These are phyloP conservation scores for Sorex maritimensis DNA, from an alignment of 2,797 vertebrate species.

Conservation along the genomic window DNA sequence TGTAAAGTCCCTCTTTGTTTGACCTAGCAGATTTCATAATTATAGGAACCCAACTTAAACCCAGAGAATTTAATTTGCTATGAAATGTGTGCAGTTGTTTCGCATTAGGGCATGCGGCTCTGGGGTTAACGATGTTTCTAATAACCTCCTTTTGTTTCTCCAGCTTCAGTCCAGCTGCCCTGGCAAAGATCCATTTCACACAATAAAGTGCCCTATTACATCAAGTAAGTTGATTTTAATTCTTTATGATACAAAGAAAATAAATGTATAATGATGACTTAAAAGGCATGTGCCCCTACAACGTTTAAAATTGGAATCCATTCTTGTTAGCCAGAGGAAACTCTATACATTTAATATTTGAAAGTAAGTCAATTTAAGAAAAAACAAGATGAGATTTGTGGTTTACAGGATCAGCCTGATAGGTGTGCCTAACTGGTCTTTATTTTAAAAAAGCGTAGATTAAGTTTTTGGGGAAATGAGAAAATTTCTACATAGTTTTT, in stretches of 20 bases:
- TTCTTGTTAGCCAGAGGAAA: slow-evolving; percentile 45
- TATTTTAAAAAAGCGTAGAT: background rate
- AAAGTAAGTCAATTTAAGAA: slow-evolving; percentile 42
- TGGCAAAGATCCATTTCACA: slow-evolving; percentile 99
- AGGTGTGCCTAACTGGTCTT: background rate
- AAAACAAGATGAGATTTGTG: slow-evolving; percentile 34
- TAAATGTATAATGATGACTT: slow-evolving; percentile 46
- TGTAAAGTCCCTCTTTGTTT: slow-evolving; percentile 77
- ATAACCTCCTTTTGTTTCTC: slow-evolving; percentile 84
- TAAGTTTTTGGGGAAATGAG: background rate
- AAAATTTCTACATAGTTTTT: slow-evolving; percentile 21
- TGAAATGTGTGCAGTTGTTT: slow-evolving; percentile 70
- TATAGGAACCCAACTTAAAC: slow-evolving; percentile 71
- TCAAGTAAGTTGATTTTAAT: slow-evolving; percentile 96
- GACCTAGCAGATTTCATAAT: slow-evolving; percentile 78
- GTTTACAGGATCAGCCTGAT: background rate
- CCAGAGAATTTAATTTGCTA: slow-evolving; percentile 70
- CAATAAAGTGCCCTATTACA: slow-evolving; percentile 99
- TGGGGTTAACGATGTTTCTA: slow-evolving; percentile 69
- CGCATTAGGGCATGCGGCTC: slow-evolving; percentile 46
- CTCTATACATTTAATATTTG: slow-evolving; percentile 47
- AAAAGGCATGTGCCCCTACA: background rate
- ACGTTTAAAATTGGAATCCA: slow-evolving; percentile 61
- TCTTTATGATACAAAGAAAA: slow-evolving; percentile 73
- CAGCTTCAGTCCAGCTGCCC: slow-evolving; percentile 98